These are phyloP conservation scores for Pristionchus arcanus DNA, from an alignment of 2,888 invertebrate genomes.

Conservation along the genomic window DNA sequence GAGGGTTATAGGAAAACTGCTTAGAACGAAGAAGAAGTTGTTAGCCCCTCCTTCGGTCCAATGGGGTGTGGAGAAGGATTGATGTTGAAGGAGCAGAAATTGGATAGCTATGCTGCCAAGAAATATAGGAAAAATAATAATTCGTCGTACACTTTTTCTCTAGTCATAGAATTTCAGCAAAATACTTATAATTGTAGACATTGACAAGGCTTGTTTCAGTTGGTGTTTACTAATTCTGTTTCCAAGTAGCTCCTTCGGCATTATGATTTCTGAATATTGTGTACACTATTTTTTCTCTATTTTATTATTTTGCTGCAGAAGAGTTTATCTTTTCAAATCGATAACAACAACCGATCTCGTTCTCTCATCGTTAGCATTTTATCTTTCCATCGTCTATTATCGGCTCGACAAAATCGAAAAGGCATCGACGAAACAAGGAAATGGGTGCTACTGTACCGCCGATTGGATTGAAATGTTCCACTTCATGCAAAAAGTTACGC, in stretches of 20 bases:
- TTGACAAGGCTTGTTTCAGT: no score
- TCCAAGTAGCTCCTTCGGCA: no score
- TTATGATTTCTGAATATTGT: no score
- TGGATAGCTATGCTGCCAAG: neutral
- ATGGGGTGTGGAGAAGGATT: neutral
- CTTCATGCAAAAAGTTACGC: neutral
- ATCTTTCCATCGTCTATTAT: neutral
- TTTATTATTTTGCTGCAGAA: no score
- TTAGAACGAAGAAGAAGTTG: neutral
- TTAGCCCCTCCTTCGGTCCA: neutral
- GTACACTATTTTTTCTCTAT: no score
- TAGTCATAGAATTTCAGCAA: neutral
- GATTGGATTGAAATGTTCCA: conserved; percentile 17
- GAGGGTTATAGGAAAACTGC: conserved; percentile 39
- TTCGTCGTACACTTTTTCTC: neutral
- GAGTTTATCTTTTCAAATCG: neutral
- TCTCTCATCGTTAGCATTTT: neutral
- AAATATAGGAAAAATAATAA: neutral
- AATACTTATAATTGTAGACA: no score
- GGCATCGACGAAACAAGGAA: neutral
- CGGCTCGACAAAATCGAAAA: neutral
- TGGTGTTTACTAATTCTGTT: no score
- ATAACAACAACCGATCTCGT: neutral
- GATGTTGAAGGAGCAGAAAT: neutral
- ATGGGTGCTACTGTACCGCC: neutral